These are phyloP conservation scores for Micropoecilia bifurca DNA, from an alignment of 2,797 vertebrate species.

Conservation along the genomic window DNA sequence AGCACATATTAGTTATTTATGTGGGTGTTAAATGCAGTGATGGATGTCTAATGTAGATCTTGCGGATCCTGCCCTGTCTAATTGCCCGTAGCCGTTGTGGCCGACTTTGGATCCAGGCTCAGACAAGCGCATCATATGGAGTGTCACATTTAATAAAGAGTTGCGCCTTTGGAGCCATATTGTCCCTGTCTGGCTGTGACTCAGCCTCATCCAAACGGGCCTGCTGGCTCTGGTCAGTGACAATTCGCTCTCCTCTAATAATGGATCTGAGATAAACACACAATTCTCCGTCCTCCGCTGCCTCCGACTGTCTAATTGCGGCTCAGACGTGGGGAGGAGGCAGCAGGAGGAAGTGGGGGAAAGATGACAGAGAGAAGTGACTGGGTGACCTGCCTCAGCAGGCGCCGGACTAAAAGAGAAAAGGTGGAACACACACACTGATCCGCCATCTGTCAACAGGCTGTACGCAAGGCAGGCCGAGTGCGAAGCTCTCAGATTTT, in stretches of 20 bases:
- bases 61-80: slow-evolving; percentile 51
- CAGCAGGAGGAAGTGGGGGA: slow-evolving; percentile 43
- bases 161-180: slow-evolving; percentile 50
- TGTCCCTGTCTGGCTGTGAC: slow-evolving; percentile 67
- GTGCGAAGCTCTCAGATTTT: slow-evolving; percentile 34
- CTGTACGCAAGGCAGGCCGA: slow-evolving; percentile 24
- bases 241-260: slow-evolving; percentile 36
- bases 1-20: slow-evolving; percentile 74
- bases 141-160: slow-evolving; percentile 68
- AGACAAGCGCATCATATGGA: slow-evolving; percentile 50
- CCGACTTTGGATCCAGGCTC: slow-evolving; percentile 46
- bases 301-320: slow-evolving; percentile 33
- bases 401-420: slow-evolving; percentile 69
- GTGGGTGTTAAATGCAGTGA: slow-evolving; percentile 62
- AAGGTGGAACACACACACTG: slow-evolving; percentile 78
- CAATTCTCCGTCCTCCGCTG: slow-evolving; percentile 9
- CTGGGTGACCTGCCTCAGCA: slow-evolving; percentile 61
- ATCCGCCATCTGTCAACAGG: slow-evolving; percentile 73
- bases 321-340: slow-evolving; percentile 39
- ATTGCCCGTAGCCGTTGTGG: slow-evolving; percentile 36
- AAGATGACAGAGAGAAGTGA: slow-evolving; percentile 51
- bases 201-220: slow-evolving; percentile 46
- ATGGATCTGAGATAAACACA: slow-evolving; percentile 33
- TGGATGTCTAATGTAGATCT: slow-evolving; percentile 66
- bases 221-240: slow-evolving; percentile 55